These are phyloP conservation scores for Coleophora flavipennella DNA, from an alignment of 2,888 invertebrate genomes.

Conservation along the genomic window DNA sequence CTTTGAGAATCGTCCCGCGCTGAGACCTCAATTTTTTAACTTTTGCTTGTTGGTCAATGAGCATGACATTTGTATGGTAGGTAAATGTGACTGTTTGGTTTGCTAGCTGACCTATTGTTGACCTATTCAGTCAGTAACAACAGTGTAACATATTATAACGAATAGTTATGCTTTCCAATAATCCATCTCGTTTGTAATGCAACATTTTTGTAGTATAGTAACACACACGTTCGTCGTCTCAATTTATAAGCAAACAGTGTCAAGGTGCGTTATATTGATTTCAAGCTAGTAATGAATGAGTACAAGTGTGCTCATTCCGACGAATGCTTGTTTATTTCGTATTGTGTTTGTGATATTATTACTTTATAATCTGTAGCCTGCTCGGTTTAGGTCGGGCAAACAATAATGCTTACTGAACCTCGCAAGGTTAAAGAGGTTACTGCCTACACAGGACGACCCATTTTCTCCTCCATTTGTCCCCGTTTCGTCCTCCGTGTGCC, in stretches of 20 bases:
- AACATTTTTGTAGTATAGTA: conserved; percentile 36
- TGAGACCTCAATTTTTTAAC: conserved; percentile 69
- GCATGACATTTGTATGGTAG: conserved; percentile 53
- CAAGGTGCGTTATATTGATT: conserved; percentile 61
- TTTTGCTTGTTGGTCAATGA: conserved; percentile 68
- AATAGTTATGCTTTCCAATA: conserved; percentile 13
- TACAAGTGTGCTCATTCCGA: conserved; percentile 28
- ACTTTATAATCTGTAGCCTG: too few relatives aligned
- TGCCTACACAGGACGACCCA: background rate
- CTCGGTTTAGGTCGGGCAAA: too few relatives aligned
- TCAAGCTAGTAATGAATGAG: conserved; percentile 48
- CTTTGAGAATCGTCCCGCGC: conserved; percentile 67
- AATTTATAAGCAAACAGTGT: conserved; percentile 56
- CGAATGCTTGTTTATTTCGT: conserved; percentile 22
- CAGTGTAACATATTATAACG: too few relatives aligned
- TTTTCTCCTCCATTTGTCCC: conserved; percentile 1
- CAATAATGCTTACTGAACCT: background rate
- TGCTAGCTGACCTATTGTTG: too few relatives aligned
- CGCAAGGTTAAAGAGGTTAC: conserved; percentile 1
- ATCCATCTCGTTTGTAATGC: conserved; percentile 24
- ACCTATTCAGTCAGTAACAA: too few relatives aligned
- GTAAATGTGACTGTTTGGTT: conserved; percentile 22
- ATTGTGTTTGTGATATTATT: conserved; percentile 18
- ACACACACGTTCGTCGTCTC: conserved; percentile 43
- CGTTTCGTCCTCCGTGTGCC: background rate